Evolutionary conservation across 1,140 invertebrate species (phyloP), one percentile per base, ranked within the genome.

Genomic region (Drosophila setifemur): DNA sequence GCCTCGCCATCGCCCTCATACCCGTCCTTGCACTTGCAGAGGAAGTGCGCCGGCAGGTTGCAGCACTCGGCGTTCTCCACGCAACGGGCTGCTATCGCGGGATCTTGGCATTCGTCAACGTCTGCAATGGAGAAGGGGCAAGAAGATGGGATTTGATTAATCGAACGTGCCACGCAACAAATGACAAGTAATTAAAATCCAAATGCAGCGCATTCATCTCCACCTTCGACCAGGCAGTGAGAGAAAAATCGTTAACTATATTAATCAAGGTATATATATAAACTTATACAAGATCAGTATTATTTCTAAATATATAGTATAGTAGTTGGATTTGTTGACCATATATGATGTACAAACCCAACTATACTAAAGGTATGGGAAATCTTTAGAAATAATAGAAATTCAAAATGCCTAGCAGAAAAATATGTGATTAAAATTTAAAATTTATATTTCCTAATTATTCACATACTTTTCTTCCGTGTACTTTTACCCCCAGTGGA

Each of bases 11-110:
- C 95, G 35, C 96, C 97, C 91, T 95, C 94, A 79, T 95, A 98
- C 42, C 97, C 97, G 25, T 96, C 93, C 77, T 96, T 95, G 91
- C 97, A 98, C 92, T 97, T 97, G 92, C 97, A 98, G 47, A 97
- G 94, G 91, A 97, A 98, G 92, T 97, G 96, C 53, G 97, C 95
- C 21, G 97, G 97, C 70, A 98, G 91, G 92, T 98, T 98, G 83
- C 97, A 98, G 91, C 97, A 98, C 90, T 98, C 97, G 6, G 97
- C 96, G 91, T 98, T 97, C 87, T 94, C 92, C 28, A 97, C 97
- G 91, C 97, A 98, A 79, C 95, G 92, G 23, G 94, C 93, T 35
- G 95, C 93, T 63, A 98, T 92, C 39, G 92, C 91, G 44, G 97
- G 96, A 91, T 97, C 95, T 81, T 96, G 94, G 90, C 97, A 98